Evolutionary conservation across 1,140 invertebrate genomes (phyloP).

Genomic region (Drosophila eugracilis): DNA sequence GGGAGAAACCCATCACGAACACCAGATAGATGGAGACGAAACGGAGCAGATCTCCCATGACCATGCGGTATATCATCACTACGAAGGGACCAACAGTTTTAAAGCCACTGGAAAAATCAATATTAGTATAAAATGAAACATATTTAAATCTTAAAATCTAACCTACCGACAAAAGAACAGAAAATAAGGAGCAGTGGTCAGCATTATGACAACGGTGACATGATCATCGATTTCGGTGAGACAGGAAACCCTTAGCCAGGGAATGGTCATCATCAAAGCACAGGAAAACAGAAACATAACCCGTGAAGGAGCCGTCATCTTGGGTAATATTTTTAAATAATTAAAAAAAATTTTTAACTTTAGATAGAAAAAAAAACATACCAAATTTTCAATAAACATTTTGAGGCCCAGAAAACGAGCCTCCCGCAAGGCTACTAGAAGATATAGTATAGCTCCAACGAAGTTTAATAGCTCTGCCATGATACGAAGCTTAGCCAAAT

Average conservation of each 20-base stretch:
- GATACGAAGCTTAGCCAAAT: constrained; percentile 86
- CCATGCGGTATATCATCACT: constrained; percentile 99
- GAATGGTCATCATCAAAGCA: constrained; percentile 92
- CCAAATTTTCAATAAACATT: constrained; percentile 96
- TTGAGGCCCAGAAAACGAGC: constrained; percentile 92
- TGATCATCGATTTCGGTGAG: constrained; percentile 94
- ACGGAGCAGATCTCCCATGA: constrained; percentile 96
- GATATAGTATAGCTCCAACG: constrained; percentile 91
- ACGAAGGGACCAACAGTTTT: constrained; percentile 99
- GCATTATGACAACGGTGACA: constrained; percentile 96
- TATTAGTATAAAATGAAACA: not conserved
- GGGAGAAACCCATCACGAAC: constrained; percentile 98
- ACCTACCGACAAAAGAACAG: constrained; percentile 97
- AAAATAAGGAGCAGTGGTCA: constrained; percentile 98
- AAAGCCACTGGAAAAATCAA: constrained; percentile 91
- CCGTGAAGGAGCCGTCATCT: constrained; percentile 93
- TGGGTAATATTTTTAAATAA: not conserved
- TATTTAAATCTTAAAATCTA: no score
- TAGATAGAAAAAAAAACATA: constrained; percentile 82
- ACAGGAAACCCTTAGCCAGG: constrained; percentile 93
- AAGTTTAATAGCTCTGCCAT: constrained; percentile 90
- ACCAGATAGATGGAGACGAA: constrained; percentile 98
- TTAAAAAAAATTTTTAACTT: not conserved
- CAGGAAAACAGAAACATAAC: constrained; percentile 98
- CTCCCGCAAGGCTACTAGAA: constrained; percentile 92